A percentile compares a stretch with the other conserved stretches of the same genome.
Evolutionary conservation across 2,113 vertebrate species (phyloP).

Genomic region (Cynopterus brachyotis): DNA sequence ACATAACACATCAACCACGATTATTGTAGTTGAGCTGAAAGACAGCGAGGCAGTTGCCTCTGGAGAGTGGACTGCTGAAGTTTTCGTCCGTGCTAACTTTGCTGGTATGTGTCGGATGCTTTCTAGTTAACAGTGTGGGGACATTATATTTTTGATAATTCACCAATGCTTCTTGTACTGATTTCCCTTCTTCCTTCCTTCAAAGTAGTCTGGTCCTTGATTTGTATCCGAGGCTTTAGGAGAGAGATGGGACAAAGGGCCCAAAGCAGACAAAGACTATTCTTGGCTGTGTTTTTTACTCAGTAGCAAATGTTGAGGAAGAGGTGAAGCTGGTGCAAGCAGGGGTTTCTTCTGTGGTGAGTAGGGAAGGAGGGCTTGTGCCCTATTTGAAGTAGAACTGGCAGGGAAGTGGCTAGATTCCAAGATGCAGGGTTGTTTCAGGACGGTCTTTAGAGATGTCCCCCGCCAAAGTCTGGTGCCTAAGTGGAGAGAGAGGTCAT

Average conservation of each 20-base stretch:
- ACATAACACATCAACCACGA: neutral
- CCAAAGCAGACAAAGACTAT: neutral
- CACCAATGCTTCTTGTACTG: neutral
- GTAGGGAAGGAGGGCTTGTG: neutral
- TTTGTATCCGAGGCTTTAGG: neutral
- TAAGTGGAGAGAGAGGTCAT: neutral
- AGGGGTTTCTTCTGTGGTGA: neutral
- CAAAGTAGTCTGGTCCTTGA: neutral
- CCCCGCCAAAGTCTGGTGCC: neutral
- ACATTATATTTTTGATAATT: neutral
- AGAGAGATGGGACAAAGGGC: neutral
- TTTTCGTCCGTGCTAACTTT: neutral
- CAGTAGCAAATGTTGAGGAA: neutral
- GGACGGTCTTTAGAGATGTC: neutral
- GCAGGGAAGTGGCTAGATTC: neutral
- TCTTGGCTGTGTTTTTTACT: neutral
- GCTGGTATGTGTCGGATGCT: neutral
- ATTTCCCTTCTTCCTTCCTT: constrained; percentile 4
- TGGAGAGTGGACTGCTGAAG: neutral
- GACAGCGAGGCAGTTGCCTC: neutral
- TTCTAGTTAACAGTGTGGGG: neutral
- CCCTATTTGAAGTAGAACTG: neutral
- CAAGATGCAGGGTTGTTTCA: neutral
- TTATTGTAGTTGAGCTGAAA: neutral
- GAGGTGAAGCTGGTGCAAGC: neutral